These are phyloP conservation scores for Esperia sulphurella DNA, from an alignment of 2,888 invertebrate species.

Conservation along the genomic window DNA sequence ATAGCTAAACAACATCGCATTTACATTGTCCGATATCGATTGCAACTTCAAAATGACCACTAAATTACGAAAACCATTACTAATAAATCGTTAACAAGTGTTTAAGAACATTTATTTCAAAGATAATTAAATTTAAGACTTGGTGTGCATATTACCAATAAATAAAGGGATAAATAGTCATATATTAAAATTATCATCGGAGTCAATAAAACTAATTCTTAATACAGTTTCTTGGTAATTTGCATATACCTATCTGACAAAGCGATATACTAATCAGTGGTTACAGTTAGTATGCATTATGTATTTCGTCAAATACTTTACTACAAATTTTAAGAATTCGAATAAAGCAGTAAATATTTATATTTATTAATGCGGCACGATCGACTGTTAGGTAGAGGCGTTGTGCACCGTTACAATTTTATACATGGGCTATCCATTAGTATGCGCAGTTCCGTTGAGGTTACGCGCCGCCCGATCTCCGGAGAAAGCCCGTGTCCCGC, in stretches of 20 bases:
- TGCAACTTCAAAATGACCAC: constrained; percentile 63
- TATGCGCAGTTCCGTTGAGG: constrained; percentile 64
- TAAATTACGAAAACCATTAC: constrained; percentile 70
- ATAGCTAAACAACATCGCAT: constrained; percentile 32
- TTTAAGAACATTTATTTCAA: constrained; percentile 63
- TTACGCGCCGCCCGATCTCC: constrained; percentile 47
- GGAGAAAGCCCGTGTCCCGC: constrained; percentile 67
- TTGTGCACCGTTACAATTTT: constrained; percentile 70
- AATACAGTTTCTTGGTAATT: constrained; percentile 14
- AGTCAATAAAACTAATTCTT: constrained; percentile 9
- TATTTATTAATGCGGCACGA: constrained; percentile 59
- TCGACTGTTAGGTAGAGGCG: constrained; percentile 41
- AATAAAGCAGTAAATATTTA: constrained; percentile 67
- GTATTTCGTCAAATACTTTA: constrained; percentile 51
- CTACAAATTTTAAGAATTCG: constrained; percentile 46
- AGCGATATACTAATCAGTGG: constrained; percentile 36
- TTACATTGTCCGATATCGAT: constrained; percentile 63
- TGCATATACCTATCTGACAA: constrained; percentile 16
- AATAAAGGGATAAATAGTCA: constrained; percentile 20
- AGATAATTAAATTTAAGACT: constrained; percentile 31
- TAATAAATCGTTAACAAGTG: constrained; percentile 61
- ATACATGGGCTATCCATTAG: constrained; percentile 64
- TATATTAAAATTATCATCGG: constrained; percentile 18
- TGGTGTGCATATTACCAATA: constrained; percentile 12
- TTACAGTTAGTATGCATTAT: constrained; percentile 62